phyloP scores from a whole-genome alignment of 2,113 vertebrate species.

The Hepsetus odoe region DNA sequence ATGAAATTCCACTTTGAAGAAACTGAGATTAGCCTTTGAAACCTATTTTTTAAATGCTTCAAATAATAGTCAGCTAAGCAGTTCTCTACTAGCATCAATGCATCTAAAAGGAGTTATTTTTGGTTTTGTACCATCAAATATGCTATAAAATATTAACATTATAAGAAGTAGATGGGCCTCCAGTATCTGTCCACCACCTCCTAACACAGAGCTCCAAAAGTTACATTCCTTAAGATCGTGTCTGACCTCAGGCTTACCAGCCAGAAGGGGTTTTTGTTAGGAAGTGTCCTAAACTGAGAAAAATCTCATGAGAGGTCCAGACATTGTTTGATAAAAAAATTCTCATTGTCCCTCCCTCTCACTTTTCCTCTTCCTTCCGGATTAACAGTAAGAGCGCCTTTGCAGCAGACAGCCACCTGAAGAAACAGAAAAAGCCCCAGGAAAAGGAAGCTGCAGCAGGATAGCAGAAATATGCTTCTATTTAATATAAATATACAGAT shows the following conservation, averaged over 20 bases:
- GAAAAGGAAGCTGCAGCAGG: neutral
- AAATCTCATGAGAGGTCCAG: neutral
- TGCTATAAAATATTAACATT: neutral
- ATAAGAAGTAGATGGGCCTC: neutral
- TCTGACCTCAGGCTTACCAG: slow-evolving; percentile 3
- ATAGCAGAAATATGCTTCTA: too few species aligned
- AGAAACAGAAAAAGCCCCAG: slow-evolving; percentile 2
- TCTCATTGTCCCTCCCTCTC: neutral
- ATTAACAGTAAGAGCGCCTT: neutral
- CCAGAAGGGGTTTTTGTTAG: slow-evolving; percentile 2
- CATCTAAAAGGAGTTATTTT: neutral
- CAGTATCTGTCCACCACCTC: neutral
- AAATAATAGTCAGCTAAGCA: neutral
- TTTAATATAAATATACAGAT: too few species aligned
- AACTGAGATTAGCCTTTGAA: neutral
- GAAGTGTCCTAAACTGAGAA: neutral
- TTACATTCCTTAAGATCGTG: neutral
- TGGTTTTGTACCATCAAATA: neutral
- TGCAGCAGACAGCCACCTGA: neutral
- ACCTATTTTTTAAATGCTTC: neutral
- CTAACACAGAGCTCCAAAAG: neutral
- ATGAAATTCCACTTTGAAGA: neutral
- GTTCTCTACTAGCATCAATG: too few species aligned
- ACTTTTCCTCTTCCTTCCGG: slow-evolving; percentile 11
- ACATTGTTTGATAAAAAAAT: slow-evolving; percentile 19